Conservation (phyloP, 1,140 invertebrate genomes). For the Ditylenchus dipsaci region DNA sequence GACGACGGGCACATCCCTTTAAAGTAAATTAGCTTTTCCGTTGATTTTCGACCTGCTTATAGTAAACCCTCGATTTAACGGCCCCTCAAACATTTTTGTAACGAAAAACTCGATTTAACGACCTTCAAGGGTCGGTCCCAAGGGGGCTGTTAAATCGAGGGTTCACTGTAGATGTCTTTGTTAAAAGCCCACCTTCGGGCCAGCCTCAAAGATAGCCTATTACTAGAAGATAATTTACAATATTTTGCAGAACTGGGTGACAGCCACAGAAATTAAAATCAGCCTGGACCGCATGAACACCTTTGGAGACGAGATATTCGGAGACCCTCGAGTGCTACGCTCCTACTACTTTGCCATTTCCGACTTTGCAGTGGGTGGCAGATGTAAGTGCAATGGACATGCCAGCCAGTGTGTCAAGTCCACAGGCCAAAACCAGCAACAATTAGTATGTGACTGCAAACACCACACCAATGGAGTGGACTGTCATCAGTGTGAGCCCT, state of each 20-base stretch:
- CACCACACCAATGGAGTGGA: constrained; percentile 79
- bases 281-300: constrained; percentile 85
- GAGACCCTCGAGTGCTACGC: constrained; percentile 78
- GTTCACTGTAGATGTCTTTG: no score
- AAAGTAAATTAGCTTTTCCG: no score
- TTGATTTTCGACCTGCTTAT: no score
- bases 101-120: no score
- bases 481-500: constrained; percentile 84
- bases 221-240: no score
- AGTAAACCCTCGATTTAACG: no score
- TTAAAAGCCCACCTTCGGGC: no score
- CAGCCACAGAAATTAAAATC: constrained; percentile 85
- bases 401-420: constrained; percentile 77
- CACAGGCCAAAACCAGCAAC: constrained; percentile 48
- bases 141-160: no score
- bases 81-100: background rate
- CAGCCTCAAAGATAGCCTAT: no score
- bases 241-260: constrained; percentile 81
- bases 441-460: constrained; percentile 75
- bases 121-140: no score
- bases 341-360: constrained; percentile 97
- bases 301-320: constrained; percentile 95
- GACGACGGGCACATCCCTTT: no score
- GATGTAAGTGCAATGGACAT: constrained; percentile 95
- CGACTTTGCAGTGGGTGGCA: constrained; percentile 86